Base-by-base conservation (phyloP, 2,797 vertebrate species). In the Thunnus albacares region DNA sequence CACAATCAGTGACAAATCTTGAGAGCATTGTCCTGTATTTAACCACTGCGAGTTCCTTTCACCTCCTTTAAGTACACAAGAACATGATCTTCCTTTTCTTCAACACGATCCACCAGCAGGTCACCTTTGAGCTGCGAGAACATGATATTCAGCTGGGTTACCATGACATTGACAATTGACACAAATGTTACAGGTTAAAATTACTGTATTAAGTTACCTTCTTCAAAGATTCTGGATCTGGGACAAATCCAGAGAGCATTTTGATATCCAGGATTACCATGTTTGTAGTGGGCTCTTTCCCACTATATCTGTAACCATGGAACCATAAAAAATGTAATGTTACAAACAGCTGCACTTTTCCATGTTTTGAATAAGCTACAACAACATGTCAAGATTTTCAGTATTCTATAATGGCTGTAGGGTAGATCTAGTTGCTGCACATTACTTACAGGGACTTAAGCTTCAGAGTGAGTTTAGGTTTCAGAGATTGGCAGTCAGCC, bases 231-330 rank as follows among this genome's bases (percentile, higher is more conserved):
- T 59, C 33, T 33, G 69, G 51, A 4, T 88, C 59, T 28, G 86
- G 79, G 2, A 41, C 20, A 62, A 93, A 95, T 41, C 95, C 95
- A 65, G 94, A 95, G 1, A 94, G 89, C 22, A 94, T 51, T 65
- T 90, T 91, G 60, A 95, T 81, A 57, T 95, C 91, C 77, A 95
- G 57, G 43, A 95, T 89, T 66, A 93, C 88, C 94, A 95, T 95
- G 84, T 95, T 95, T 17, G 92, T 91, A 1, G 0, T 59, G 0
- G 0, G 2, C 38, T 79, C 60, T 0, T 52, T 28, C 57, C 94
- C 94, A 2, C 0, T 72, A 52, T 94, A 94, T 24, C 95, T 95
- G 79, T 14, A 58, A 28, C 28, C 28, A 49, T 15, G 9, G 7
- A 55, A 75, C 1, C 43, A 9, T 38, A 11, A 61, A 41, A n/a